Evolutionary conservation across 2,797 vertebrate species (phyloP), one percentile per base, ranked within the genome.

Genomic region (Catostomus latipinnis): DNA sequence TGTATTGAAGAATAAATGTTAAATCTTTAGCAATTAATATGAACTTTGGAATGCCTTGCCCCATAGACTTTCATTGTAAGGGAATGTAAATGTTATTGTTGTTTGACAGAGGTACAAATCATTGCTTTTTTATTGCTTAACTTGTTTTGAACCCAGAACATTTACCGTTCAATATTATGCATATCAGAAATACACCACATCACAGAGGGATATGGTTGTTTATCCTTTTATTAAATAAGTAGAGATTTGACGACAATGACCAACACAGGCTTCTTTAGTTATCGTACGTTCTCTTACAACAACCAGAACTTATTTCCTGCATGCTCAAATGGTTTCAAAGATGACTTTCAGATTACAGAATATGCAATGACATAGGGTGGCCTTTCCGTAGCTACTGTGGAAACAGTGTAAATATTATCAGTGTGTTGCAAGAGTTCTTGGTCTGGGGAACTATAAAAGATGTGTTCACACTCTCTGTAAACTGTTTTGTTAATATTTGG

Each of bases 401-500:
- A 58, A 63, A 86, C 83, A 1, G 52, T 63, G 76, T 86, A 84
- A 86, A 86, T 84, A 84, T 84, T 85, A 77, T 81, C 75, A 72
- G 50, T 1, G 0, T 46, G 49, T 58, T 62, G 61, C 71, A 65
- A 61, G 34, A 66, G 13, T 65, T 67, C 77, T 43, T 48, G 10
- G 43, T 76, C 43, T 10, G n/a, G 11, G 48, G 48, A 61, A 69
- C 62, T 45, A 74, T 14, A 48, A 18, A 66, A n/a, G 53, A 57
- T 49, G 45, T 50, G 11, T 66, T 57, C 45, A 57, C 50, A 9
- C 34, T 63, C 13, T 11, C 58, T 49, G 9, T 66, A 52, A 5
- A 53, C n/a, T 18, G 13, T 53, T 14, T 13, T 13, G 22, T 45
- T 6, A 13, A 14, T 14, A 9, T 8, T 12, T 13, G n/a, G n/a